phyloP scores from a whole-genome alignment of 2,888 invertebrate genomes.

The Clistopyga incitator region DNA sequence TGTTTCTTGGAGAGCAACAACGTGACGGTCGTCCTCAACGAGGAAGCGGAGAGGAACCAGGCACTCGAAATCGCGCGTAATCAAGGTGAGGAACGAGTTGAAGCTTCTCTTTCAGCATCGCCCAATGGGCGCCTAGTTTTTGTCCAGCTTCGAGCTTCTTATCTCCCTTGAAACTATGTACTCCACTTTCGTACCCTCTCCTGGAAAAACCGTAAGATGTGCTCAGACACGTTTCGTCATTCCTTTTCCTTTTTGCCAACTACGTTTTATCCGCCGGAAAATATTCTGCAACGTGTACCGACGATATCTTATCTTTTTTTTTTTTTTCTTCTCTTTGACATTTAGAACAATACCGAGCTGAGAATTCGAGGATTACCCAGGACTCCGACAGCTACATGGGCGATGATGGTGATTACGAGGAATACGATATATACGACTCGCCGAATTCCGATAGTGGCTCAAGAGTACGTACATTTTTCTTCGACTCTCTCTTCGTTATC shows the following conservation, averaged over 20 bases:
- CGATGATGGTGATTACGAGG: slow-evolving; percentile 73
- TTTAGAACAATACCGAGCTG: slow-evolving; percentile 75
- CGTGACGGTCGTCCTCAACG: slow-evolving; percentile 73
- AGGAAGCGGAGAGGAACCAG: slow-evolving; percentile 77
- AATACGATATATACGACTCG: slow-evolving; percentile 70
- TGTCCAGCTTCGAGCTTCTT: slow-evolving; percentile 47
- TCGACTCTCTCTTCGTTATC: slow-evolving; percentile 3
- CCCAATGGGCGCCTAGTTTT: slow-evolving; percentile 13
- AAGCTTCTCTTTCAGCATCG: slow-evolving; percentile 16
- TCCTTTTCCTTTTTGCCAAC: not conserved
- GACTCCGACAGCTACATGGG: slow-evolving; percentile 70
- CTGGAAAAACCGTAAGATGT: not conserved
- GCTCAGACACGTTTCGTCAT: slow-evolving; percentile 14
- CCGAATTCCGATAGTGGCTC: slow-evolving; percentile 71
- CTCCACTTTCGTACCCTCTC: not conserved
- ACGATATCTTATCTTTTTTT: not conserved
- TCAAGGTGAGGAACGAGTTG: slow-evolving; percentile 74
- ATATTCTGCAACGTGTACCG: slow-evolving; percentile 23
- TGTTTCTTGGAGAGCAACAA: slow-evolving; percentile 87
- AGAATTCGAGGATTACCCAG: slow-evolving; percentile 67
- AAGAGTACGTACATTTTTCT: slow-evolving; percentile 72
- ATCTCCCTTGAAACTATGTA: slow-evolving; percentile 25
- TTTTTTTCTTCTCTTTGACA: slow-evolving; percentile 3
- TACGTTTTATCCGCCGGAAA: not conserved
- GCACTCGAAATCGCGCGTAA: slow-evolving; percentile 78